Evolutionary conservation across 2,797 vertebrate species (phyloP), one percentile per base, ranked within the genome.

Genomic region (Alectoris magna): DNA sequence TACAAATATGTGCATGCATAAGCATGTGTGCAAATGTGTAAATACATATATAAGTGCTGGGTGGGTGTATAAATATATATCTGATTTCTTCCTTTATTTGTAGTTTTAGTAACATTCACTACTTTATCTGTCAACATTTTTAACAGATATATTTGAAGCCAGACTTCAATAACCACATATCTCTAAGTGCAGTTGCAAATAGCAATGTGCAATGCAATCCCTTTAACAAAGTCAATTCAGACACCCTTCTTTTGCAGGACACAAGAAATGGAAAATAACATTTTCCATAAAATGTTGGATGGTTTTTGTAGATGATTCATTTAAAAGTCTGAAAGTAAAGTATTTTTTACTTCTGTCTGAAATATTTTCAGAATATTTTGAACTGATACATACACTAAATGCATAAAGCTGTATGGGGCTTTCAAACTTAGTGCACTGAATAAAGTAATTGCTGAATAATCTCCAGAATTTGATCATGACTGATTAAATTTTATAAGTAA

Each of bases 61-160:
- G 11, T 9, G 6, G 49, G 24, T 3, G 1, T 2, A 9, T 5
- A 23, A 21, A 48, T 4, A 16, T n/a, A 12, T 5, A 4, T 0
- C 53, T 70, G 69, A 16, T 66, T 84, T 14, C 18, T 49, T 49
- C 21, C 11, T 8, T 56, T n/a, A 58, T 2, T 60, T 9, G 29
- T 49, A 39, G 10, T 9, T 91, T 87, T 87, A 51, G 11, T 43
- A 79, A 14, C 10, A 5, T 56, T 74, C 22, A 11, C 67, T 29
- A 14, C 16, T 27, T 72, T 11, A n/a, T 49, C 41, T 70, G 14
- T 34, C 23, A 8, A 46, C 41, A 46, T 70, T 87, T 82, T 27
- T 29, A 67, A 49, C 43, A 69, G 7, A 23, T 26, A 24, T 2
- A 55, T 10, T 53, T 72, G 41, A 91, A 64, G 48, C 4, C 41